phyloP scores from a whole-genome alignment of 2,797 vertebrate species.

The Allobates femoralis region DNA sequence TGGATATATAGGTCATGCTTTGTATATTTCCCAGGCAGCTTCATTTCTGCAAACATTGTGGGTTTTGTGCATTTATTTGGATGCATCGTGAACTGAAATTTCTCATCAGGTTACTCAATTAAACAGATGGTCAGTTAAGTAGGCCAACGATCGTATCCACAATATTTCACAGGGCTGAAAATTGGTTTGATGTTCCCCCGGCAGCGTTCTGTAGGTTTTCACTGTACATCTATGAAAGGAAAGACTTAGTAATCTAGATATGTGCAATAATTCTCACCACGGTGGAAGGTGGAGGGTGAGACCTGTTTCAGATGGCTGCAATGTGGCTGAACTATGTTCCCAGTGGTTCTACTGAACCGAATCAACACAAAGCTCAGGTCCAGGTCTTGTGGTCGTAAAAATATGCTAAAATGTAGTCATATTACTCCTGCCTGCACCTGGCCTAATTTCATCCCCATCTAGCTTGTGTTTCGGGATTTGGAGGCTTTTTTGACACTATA shows the following conservation, averaged over 20 bases:
- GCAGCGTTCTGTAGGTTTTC: conserved; percentile 5
- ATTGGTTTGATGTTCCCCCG: conserved; percentile 8
- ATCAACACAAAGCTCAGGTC: background rate
- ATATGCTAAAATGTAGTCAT: background rate
- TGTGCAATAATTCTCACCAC: background rate
- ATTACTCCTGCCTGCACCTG: background rate
- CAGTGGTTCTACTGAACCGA: background rate
- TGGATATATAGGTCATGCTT: conserved; percentile 36
- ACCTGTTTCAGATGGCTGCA: background rate
- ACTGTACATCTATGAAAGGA: background rate
- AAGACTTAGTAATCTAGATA: background rate
- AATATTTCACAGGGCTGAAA: conserved; percentile 30
- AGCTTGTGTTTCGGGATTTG: background rate
- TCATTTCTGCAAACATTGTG: conserved; percentile 35
- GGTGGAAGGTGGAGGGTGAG: background rate
- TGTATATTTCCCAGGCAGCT: conserved; percentile 27
- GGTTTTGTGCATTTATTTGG: conserved; percentile 40
- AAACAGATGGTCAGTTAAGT: conserved; percentile 63
- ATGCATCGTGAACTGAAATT: conserved; percentile 31
- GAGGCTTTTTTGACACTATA: background rate
- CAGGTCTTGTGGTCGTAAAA: background rate
- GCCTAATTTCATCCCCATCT: background rate
- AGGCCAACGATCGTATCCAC: conserved; percentile 45
- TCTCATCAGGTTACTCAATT: conserved; percentile 55
- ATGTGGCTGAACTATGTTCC: background rate